These are phyloP conservation scores for Conus ventricosus DNA, from an alignment of 1,140 invertebrate genomes.

Conservation along the genomic window DNA sequence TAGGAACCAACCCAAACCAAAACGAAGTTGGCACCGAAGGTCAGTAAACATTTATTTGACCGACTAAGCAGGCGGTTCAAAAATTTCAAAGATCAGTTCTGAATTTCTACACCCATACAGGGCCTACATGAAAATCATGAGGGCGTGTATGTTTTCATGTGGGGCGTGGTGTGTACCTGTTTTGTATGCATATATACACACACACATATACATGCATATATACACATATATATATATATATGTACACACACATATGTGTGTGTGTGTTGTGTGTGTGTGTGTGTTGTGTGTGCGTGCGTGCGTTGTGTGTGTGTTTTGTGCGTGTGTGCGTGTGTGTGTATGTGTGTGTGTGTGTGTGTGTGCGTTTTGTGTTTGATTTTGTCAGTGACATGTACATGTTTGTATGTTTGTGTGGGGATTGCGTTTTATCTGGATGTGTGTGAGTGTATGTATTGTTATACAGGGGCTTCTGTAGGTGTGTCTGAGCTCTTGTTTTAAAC, in stretches of 20 bases:
- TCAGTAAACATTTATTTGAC: neutral
- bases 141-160: neutral
- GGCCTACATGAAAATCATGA: neutral
- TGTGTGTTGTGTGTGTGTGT: too few species aligned
- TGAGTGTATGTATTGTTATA: too few species aligned
- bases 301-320: too few species aligned
- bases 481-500: too few species aligned
- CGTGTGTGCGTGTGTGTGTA: neutral
- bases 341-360: neutral
- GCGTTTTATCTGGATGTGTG: too few species aligned
- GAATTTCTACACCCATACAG: neutral
- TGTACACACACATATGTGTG: neutral
- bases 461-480: too few species aligned
- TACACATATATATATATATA: neutral
- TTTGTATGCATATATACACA: neutral
- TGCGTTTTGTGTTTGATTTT: too few species aligned
- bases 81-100: neutral
- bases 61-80: neutral
- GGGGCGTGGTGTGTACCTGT: neutral
- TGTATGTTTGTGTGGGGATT: neutral
- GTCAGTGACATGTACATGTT: neutral
- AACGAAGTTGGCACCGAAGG: too few species aligned
- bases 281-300: neutral
- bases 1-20: too few species aligned
- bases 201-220: slow-evolving; percentile 14